Base-by-base conservation (phyloP, 2,888 invertebrate species). In the Agonopterix subpropinquella region DNA sequence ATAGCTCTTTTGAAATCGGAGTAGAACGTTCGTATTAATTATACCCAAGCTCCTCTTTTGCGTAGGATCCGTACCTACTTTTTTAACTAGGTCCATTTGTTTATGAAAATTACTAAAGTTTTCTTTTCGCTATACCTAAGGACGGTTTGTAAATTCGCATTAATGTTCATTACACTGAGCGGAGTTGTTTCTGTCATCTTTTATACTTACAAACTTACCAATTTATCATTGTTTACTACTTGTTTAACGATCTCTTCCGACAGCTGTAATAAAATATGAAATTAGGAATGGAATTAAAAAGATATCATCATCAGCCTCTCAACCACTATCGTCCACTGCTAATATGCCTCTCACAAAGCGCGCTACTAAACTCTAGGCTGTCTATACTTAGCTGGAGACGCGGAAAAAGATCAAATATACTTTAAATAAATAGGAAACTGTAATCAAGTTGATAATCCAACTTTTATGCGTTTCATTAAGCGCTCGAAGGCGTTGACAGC, bases 401-500 rank as follows among this genome's bases (percentile, higher is more conserved):
- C 28, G 28, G 7, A 28, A 28, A 5, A 28, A 7, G 5, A 5
- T 28, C 7, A 1, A 5, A 28, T 7, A 7, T 28, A 28, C 7
- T 28, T 7, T 5, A 28, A 28, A 28, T 28, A 28, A 7, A 28
- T 28, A 28, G 7, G 7, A 28, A 28, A 28, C 4, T 28, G 28
- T 28, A 5, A 28, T 28, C 28, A 37, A 11, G 39, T 41, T 58
- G 52, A 53, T 64, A 64, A 69, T 67, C 62, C 58, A 47, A 61
- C 58, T 70, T 74, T 75, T 70, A 73, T 73, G 70, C 66, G 73
- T 73, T 72, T 75, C 69, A 73, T 75, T 73, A 69, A 56, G 55
- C 47, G 57, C 46, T 49, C 48, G 28, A 28, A 28, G 28, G 28
- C 57, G 59, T 60, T 58, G 65, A 60, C 59, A 57, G 61, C 53